phyloP scores from a whole-genome alignment of 2,888 invertebrate species.

The Adelphocoris suturalis region DNA sequence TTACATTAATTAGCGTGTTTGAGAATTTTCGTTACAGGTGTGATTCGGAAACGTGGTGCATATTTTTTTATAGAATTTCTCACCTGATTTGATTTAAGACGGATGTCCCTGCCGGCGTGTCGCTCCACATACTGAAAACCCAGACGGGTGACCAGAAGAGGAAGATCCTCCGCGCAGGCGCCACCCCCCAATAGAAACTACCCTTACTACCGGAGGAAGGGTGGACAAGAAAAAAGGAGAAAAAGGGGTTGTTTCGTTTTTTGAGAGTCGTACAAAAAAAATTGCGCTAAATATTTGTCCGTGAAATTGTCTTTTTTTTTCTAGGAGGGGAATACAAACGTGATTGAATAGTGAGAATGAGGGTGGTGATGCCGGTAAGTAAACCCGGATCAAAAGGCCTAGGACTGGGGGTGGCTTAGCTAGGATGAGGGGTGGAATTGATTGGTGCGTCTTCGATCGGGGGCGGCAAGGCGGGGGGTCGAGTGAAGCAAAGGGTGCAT shows the following conservation, averaged over 20 bases:
- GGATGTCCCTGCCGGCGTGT: constrained; percentile 69
- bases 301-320: not conserved
- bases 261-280: not conserved
- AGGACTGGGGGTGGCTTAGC: not conserved
- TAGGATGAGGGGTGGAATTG: not conserved
- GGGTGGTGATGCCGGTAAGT: not conserved
- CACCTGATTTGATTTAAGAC: constrained; percentile 64
- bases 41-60: constrained; percentile 46
- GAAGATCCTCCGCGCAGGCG: constrained; percentile 41
- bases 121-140: constrained; percentile 70
- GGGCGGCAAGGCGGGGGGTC: not conserved
- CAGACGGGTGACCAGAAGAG: constrained; percentile 38
- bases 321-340: not conserved
- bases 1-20: not conserved
- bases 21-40: not conserved
- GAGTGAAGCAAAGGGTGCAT: constrained; percentile 23
- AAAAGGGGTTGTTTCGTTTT: not conserved
- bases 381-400: not conserved
- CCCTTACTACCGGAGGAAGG: constrained; percentile 36
- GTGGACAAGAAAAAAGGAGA: not conserved
- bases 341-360: not conserved
- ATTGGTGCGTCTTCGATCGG: constrained; percentile 47
- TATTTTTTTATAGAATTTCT: not conserved
- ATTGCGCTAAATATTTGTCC: not conserved
- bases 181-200: constrained; percentile 58